Percentiles rank a stretch among this genome's conserved stretches.
These are phyloP conservation scores for Glaucidium brasilianum DNA, from an alignment of 2,113 vertebrate genomes.

Conservation along the genomic window DNA sequence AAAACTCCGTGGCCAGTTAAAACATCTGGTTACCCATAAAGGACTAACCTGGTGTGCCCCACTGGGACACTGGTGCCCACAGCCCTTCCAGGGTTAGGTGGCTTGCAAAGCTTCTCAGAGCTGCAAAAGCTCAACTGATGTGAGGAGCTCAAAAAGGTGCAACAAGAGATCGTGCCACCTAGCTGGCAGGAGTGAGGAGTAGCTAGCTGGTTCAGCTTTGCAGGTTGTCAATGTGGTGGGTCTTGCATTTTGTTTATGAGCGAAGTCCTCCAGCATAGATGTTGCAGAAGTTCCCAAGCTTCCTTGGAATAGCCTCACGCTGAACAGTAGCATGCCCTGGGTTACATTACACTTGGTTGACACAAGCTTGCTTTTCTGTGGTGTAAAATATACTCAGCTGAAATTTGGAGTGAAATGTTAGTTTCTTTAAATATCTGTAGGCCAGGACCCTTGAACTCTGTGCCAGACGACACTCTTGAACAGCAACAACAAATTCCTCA, in stretches of 20 bases:
- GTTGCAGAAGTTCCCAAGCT: neutral
- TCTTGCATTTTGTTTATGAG: neutral
- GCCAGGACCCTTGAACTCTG: neutral
- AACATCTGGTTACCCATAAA: neutral
- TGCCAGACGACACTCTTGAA: neutral
- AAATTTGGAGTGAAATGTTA: neutral
- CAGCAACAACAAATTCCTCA: neutral
- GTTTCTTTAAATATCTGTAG: neutral
- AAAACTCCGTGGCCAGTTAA: too few species aligned
- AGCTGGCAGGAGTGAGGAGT: neutral
- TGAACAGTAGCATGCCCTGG: neutral
- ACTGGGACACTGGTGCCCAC: neutral
- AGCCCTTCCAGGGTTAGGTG: neutral
- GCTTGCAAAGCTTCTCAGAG: neutral
- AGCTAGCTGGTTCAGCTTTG: neutral
- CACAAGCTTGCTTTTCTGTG: neutral
- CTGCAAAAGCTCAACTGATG: neutral
- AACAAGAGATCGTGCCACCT: neutral
- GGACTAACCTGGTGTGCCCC: neutral
- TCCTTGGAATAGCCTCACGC: neutral
- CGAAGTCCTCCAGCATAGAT: rapidly evolving
- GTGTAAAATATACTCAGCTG: neutral
- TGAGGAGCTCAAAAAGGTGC: neutral
- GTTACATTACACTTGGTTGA: neutral
- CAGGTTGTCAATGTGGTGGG: neutral